phyloP scores from a whole-genome alignment of 2,888 invertebrate genomes.

The Drosophila sordidula region DNA sequence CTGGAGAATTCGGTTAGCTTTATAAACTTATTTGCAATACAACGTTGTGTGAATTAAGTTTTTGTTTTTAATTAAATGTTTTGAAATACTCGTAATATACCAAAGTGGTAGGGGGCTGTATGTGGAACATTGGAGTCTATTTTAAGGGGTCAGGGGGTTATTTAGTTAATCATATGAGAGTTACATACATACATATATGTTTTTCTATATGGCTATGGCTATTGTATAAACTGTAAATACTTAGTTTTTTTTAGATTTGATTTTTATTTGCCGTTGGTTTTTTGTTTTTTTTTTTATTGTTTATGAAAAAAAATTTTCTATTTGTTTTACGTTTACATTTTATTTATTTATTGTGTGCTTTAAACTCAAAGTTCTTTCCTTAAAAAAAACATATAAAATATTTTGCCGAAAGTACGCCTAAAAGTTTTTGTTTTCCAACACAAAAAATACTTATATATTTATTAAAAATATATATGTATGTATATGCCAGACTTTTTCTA shows the following conservation, averaged over 20 bases:
- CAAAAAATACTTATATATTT: slow-evolving; percentile 56
- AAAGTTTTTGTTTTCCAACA: slow-evolving; percentile 52
- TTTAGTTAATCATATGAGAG: slow-evolving; percentile 43
- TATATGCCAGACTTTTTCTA: slow-evolving; percentile 57
- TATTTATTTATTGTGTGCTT: slow-evolving; percentile 72
- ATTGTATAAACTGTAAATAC: slow-evolving; percentile 58
- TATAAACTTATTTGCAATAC: slow-evolving; percentile 23
- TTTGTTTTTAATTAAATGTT: slow-evolving; percentile 14
- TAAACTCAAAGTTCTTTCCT: slow-evolving; percentile 31
- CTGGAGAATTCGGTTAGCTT: slow-evolving; percentile 30
- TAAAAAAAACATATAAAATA: slow-evolving; percentile 53
- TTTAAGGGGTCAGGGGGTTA: slow-evolving; percentile 22
- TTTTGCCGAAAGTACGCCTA: slow-evolving; percentile 81
- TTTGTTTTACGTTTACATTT: slow-evolving; percentile 36
- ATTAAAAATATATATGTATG: slow-evolving; percentile 50
- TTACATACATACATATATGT: slow-evolving; percentile 51
- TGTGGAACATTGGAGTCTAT: slow-evolving; percentile 75
- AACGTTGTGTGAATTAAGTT: slow-evolving; percentile 19
- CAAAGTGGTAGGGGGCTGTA: slow-evolving; percentile 37
- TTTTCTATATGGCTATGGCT: slow-evolving; percentile 55
- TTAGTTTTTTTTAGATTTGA: slow-evolving; percentile 43
- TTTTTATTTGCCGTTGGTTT: slow-evolving; percentile 44
- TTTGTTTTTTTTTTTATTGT: slow-evolving; percentile 14
- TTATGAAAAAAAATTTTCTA: slow-evolving; percentile 41
- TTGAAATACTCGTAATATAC: slow-evolving; percentile 46